Evolutionary conservation across 2,113 vertebrate species (phyloP), one percentile per base, ranked within the genome.

Genomic region (Vulpes lagopus): DNA sequence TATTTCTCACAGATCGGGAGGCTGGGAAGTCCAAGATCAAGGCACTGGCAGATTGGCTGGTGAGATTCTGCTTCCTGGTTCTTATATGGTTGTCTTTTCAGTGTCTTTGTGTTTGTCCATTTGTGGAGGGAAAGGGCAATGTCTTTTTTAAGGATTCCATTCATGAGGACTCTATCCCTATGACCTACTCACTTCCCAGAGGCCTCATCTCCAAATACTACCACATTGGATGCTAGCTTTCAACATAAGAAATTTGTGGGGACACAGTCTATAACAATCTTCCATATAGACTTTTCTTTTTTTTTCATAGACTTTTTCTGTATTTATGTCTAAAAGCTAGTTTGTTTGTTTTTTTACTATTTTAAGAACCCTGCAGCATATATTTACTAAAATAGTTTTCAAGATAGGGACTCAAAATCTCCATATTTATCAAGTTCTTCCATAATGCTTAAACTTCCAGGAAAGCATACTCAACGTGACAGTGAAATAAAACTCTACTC

Each of bases 291-390:
- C 10, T 4, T 96, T 92, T 35, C 32, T 91, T 4, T 93, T 78
- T 86, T 9, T 2, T 35, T 57, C 8, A 65, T 10, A 53, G 9
- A 95, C 11, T 30, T 65, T 87, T 55, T 97, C 17, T 60, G 8
- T 94, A 30, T 76, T 91, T 97, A 64, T 87, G 81, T 96, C 53
- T 83, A 59, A 87, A 92, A 59, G 23, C 8, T 43, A 19, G 2
- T 5, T 43, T 43, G 1, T 43, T 43, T 38, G 38, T 79, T 17
- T 90, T 57, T 86, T 8, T 25, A 76, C n/a, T 67, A 91, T 95
- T 87, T 93, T 93, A 83, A 93, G 73, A 95, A 67, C 8, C 30
- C 83, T 38, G 4, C 23, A 49, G 15, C 15, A 14, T 78, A 74
- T 2, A 35, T 8, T 86, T 64, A 30, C 35, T 94, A 93, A 94